These are phyloP conservation scores for Hydrozoanthus tunicans DNA, from an alignment of 64 coral and sea anemone species.

Conservation along the genomic window DNA sequence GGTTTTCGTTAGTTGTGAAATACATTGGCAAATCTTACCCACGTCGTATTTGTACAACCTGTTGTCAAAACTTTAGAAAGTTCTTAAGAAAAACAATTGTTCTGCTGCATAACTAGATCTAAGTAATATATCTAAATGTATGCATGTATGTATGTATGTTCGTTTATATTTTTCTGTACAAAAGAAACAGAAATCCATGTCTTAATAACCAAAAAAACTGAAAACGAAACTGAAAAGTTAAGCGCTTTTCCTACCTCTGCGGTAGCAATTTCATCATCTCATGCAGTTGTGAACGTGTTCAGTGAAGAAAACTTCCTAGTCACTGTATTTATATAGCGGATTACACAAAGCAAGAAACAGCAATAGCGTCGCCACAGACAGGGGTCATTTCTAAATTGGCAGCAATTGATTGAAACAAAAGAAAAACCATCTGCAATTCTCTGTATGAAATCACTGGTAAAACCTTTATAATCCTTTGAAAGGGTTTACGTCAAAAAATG, in stretches of 20 bases:
- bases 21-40: too few relatives aligned
- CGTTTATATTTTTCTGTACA: too few relatives aligned
- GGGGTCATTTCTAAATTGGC: neutral
- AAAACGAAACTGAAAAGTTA: neutral
- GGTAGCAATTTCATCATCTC: neutral
- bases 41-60: too few relatives aligned
- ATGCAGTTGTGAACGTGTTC: neutral
- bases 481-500: neutral
- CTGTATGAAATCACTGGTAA: neutral
- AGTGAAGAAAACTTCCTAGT: neutral
- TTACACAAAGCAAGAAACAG: neutral
- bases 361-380: neutral
- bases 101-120: too few relatives aligned
- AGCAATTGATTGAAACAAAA: neutral
- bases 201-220: too few relatives aligned
- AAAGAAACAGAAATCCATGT: too few relatives aligned
- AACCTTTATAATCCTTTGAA: slow-evolving; percentile 1
- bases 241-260: neutral
- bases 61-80: too few relatives aligned
- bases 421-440: neutral
- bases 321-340: neutral
- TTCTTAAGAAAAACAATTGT: too few relatives aligned
- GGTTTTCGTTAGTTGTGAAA: too few relatives aligned
- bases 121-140: too few relatives aligned
- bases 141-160: too few relatives aligned